phyloP scores from a whole-genome alignment of 64 coral and sea anemone species.

The Pocillopora verrucosa region DNA sequence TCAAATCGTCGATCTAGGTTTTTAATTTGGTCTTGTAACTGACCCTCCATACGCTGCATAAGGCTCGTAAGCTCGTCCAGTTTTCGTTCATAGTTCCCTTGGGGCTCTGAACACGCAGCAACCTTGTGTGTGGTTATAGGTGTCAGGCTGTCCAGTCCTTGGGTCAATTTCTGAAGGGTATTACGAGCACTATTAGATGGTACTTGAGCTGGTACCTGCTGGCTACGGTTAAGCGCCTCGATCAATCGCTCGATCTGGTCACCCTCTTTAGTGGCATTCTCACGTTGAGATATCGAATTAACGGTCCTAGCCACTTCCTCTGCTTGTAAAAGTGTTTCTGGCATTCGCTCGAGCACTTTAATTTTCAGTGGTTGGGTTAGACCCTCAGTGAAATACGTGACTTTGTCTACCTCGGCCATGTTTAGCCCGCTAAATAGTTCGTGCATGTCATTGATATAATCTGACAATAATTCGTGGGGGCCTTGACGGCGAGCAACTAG shows the following conservation, averaged over 20 bases:
- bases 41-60: not conserved
- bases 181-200: not conserved
- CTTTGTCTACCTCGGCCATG: conserved; percentile 8
- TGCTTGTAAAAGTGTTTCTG: not conserved
- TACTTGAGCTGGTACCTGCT: not conserved
- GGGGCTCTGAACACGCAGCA: not conserved
- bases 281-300: not conserved
- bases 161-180: not conserved
- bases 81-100: not conserved
- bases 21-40: not conserved
- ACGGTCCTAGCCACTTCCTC: not conserved
- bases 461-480: not conserved
- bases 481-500: conserved; percentile 11
- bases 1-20: not conserved
- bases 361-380: not conserved
- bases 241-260: not conserved
- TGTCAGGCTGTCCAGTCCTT: not conserved
- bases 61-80: not conserved
- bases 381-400: not conserved
- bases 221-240: not conserved
- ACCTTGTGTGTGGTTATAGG: not conserved
- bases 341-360: not conserved
- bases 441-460: conserved; percentile 10
- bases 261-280: not conserved
- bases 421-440: conserved; percentile 11